A percentile compares a stretch with the other conserved stretches of the same genome.
Conservation (phyloP, 2,888 invertebrate genomes). For the Heliconius hortense region DNA sequence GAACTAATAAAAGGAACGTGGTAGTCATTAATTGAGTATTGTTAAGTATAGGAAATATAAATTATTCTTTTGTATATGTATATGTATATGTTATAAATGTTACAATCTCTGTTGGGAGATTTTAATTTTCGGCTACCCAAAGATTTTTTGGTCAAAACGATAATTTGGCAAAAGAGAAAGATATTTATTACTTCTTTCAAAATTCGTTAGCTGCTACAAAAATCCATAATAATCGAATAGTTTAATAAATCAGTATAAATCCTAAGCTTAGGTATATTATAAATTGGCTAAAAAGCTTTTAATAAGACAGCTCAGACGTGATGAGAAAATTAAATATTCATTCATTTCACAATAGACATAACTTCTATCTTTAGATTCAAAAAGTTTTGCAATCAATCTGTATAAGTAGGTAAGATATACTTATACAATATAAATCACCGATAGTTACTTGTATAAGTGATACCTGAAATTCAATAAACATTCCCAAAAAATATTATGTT, state of each 20-base stretch:
- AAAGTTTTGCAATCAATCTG: conserved; percentile 12
- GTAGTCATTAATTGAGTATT: conserved; percentile 15
- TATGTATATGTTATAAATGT: background rate
- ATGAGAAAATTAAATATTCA: conserved; percentile 20
- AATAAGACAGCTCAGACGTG: conserved; percentile 17
- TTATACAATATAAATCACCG: background rate
- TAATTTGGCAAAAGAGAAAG: too few relatives aligned
- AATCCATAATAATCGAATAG: background rate
- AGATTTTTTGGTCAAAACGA: too few relatives aligned
- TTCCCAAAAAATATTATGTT: too few relatives aligned
- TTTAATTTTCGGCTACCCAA: too few relatives aligned
- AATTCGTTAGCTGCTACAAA: background rate
- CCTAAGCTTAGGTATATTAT: background rate
- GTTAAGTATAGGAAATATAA: conserved; percentile 5
- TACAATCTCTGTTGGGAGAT: too few relatives aligned
- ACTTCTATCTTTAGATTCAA: background rate
- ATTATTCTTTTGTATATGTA: background rate
- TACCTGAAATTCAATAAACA: background rate
- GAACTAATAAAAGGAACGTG: conserved; percentile 35
- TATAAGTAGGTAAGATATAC: background rate
- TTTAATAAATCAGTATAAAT: conserved; percentile 12
- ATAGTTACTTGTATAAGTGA: background rate
- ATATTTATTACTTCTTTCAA: too few relatives aligned
- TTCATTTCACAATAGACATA: conserved; percentile 7
- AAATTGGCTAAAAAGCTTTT: conserved; percentile 20